A percentile compares a stretch with the other conserved stretches of the same genome.
phyloP scores from a whole-genome alignment of 2,888 invertebrate species.

The Melieria picta region DNA sequence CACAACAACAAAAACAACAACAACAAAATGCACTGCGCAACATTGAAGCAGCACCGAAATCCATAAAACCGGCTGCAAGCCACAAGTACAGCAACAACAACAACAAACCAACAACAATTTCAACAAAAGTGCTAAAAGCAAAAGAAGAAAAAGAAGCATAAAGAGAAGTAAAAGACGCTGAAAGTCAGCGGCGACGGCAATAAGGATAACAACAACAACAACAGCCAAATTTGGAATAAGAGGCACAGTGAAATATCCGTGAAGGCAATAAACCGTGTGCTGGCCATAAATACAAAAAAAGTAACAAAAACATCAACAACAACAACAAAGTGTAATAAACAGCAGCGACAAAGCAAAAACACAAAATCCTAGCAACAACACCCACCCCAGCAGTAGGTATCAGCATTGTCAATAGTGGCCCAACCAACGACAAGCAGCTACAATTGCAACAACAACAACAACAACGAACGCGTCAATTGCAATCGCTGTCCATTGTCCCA shows the following conservation, averaged over 20 bases:
- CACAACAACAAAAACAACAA: constrained; percentile 10
- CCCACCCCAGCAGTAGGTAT: too few relatives aligned
- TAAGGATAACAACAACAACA: constrained; percentile 30
- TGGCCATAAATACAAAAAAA: too few relatives aligned
- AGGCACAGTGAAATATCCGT: constrained; percentile 41
- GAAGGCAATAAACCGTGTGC: constrained; percentile 12
- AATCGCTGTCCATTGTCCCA: too few relatives aligned
- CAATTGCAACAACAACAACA: too few relatives aligned
- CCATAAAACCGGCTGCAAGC: not conserved
- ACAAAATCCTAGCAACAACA: too few relatives aligned
- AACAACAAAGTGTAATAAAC: too few relatives aligned
- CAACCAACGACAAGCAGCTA: too few relatives aligned
- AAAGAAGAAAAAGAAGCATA: not conserved
- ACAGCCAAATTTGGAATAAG: constrained; percentile 32
- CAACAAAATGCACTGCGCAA: not conserved
- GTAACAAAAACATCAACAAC: too few relatives aligned
- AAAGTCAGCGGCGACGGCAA: constrained; percentile 26
- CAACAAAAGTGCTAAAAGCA: constrained; percentile 3
- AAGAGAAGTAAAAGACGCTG: constrained; percentile 13
- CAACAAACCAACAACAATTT: not conserved
- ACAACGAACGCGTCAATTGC: too few relatives aligned
- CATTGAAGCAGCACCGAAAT: not conserved
- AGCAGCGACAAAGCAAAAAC: too few relatives aligned
- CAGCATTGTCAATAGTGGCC: too few relatives aligned
- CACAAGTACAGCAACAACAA: not conserved